These are phyloP conservation scores for Drosophila jambulina DNA, from an alignment of 1,140 invertebrate species.

Conservation along the genomic window DNA sequence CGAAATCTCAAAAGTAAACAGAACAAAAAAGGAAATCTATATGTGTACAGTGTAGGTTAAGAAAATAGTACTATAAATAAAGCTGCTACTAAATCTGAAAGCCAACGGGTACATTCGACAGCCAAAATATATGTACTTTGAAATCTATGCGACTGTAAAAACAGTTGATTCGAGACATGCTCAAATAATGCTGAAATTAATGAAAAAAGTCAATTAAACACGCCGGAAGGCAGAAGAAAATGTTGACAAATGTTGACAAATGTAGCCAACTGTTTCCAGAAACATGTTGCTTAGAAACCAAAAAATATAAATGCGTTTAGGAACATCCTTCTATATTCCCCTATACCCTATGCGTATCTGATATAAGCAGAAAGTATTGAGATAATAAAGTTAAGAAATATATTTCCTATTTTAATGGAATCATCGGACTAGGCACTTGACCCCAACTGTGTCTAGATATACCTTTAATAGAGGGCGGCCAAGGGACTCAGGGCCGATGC, in stretches of 20 bases:
- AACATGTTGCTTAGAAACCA: background rate
- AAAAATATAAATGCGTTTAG: background rate
- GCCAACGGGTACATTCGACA: background rate
- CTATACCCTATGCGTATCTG: too few species aligned
- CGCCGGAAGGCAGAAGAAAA: background rate
- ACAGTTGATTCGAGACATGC: background rate
- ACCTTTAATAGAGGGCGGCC: background rate
- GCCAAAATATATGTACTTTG: background rate
- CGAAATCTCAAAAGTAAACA: slow-evolving; percentile 76
- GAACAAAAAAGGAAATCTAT: slow-evolving; percentile 52
- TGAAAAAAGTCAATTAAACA: background rate
- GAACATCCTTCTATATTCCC: background rate
- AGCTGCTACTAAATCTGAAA: background rate
- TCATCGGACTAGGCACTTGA: background rate
- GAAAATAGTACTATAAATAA: background rate
- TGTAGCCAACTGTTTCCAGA: too few species aligned
- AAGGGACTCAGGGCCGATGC: slow-evolving; percentile 16
- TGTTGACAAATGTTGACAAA: background rate
- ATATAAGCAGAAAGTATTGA: too few species aligned
- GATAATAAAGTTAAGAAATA: too few species aligned
- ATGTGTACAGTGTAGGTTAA: slow-evolving; percentile 12
- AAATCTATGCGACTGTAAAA: background rate
- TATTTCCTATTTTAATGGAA: background rate
- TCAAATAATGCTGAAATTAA: background rate
- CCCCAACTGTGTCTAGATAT: slow-evolving; percentile 1